A percentile compares a stretch with the other conserved stretches of the same genome.
phyloP scores from a whole-genome alignment of 1,140 invertebrate species.

The Apis florea region DNA sequence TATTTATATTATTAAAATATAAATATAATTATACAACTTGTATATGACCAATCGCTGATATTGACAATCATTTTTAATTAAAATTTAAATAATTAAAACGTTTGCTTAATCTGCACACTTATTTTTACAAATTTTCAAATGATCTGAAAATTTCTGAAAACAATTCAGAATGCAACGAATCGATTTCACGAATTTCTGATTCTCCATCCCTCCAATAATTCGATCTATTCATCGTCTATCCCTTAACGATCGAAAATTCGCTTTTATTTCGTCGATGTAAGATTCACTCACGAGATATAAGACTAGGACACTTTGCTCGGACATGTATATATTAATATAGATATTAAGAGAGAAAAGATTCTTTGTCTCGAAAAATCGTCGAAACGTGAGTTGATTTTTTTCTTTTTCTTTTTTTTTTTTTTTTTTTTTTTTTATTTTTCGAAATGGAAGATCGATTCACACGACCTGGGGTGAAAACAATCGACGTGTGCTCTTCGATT shows the following conservation, averaged over 20 bases:
- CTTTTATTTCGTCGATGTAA: constrained; percentile 22
- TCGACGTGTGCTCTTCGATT: background rate
- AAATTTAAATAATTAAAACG: too few species aligned
- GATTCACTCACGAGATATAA: constrained; percentile 35
- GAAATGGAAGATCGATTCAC: constrained; percentile 42
- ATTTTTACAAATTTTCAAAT: too few species aligned
- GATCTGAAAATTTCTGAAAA: too few species aligned
- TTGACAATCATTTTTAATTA: too few species aligned
- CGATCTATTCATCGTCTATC: constrained; percentile 4
- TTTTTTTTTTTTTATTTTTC: background rate
- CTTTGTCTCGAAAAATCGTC: constrained; percentile 38
- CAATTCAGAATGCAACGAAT: background rate
- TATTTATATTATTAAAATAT: too few species aligned
- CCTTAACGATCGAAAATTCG: constrained; percentile 21
- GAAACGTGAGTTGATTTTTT: constrained; percentile 33
- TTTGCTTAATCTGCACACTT: too few species aligned
- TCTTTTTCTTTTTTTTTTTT: background rate
- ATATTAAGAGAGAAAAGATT: constrained; percentile 45
- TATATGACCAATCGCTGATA: too few species aligned
- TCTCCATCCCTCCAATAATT: background rate
- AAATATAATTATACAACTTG: too few species aligned
- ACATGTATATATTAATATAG: constrained; percentile 45
- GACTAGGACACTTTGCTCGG: constrained; percentile 50
- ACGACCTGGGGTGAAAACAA: constrained; percentile 26
- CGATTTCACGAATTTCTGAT: background rate